Evolutionary conservation across 2,888 invertebrate species (phyloP).

Genomic region (Lordiphosa andalusiaca): DNA sequence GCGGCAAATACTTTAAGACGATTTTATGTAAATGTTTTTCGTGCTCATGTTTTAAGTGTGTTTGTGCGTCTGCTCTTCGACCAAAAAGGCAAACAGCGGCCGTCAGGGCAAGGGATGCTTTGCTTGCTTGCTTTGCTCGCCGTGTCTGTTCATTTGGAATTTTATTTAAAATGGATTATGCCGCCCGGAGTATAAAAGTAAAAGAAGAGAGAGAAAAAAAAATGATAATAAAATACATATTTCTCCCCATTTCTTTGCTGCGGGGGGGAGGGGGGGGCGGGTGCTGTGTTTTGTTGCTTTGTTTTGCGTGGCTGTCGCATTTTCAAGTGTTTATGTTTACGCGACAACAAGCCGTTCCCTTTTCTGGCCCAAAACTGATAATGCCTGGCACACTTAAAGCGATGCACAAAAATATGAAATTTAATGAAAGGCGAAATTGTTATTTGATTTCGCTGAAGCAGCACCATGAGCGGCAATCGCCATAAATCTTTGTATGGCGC

Average conservation of each 20-base stretch:
- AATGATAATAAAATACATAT: constrained; percentile 36
- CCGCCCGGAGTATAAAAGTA: constrained; percentile 32
- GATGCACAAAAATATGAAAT: constrained; percentile 44
- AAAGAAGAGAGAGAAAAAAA: constrained; percentile 27
- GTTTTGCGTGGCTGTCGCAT: constrained; percentile 35
- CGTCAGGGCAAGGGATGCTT: constrained; percentile 38
- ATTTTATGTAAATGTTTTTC: constrained; percentile 75
- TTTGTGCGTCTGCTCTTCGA: constrained; percentile 52
- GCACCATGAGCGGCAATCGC: constrained; percentile 23
- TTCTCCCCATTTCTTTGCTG: constrained; percentile 24
- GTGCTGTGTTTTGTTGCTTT: constrained; percentile 6
- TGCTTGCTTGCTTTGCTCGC: constrained; percentile 21
- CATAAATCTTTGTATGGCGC: constrained; percentile 65
- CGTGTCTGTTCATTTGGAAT: constrained; percentile 70
- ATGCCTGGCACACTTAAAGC: constrained; percentile 45
- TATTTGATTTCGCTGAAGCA: constrained; percentile 54
- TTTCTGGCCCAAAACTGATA: constrained; percentile 22
- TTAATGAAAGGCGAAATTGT: constrained; percentile 68
- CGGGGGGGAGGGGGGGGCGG: too few species aligned
- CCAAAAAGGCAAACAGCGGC: constrained; percentile 50
- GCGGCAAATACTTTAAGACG: constrained; percentile 75
- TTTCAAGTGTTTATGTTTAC: constrained; percentile 61
- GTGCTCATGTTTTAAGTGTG: constrained; percentile 76
- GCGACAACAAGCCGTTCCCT: constrained; percentile 43
- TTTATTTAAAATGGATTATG: constrained; percentile 73